Evolutionary conservation across 2,888 invertebrate genomes (phyloP).

Genomic region (Lysandra coridon): DNA sequence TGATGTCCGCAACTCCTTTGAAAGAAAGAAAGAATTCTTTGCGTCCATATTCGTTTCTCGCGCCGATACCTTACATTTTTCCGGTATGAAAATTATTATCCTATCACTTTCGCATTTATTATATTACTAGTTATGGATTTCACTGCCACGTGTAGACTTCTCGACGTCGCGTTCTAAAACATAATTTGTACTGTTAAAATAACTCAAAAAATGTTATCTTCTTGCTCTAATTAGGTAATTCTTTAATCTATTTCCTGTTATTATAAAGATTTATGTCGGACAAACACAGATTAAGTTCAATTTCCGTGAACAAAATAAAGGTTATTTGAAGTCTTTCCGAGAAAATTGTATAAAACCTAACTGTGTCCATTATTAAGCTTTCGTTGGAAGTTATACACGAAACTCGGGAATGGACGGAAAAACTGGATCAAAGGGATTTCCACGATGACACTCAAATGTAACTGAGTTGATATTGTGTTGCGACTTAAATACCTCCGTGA

Average conservation of each 20-base stretch:
- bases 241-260: neutral
- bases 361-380: constrained; percentile 15
- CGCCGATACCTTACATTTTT: too few species aligned
- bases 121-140: too few species aligned
- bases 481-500: neutral
- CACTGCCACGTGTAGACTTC: too few species aligned
- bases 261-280: neutral
- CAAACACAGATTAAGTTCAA: neutral
- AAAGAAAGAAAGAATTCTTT: too few species aligned
- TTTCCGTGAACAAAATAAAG: neutral
- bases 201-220: too few species aligned
- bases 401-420: constrained; percentile 24
- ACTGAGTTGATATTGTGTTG: constrained; percentile 31
- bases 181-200: too few species aligned
- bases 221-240: too few species aligned
- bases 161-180: too few species aligned
- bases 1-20: too few species aligned
- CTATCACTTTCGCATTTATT: too few species aligned
- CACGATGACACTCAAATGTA: constrained; percentile 30
- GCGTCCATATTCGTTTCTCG: too few species aligned
- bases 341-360: constrained; percentile 17
- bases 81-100: too few species aligned
- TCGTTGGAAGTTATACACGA: constrained; percentile 27
- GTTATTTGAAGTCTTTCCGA: neutral
- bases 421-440: constrained; percentile 31